phyloP scores from a whole-genome alignment of 2,888 invertebrate genomes.

The Poecilobothrus nobilitatus region DNA sequence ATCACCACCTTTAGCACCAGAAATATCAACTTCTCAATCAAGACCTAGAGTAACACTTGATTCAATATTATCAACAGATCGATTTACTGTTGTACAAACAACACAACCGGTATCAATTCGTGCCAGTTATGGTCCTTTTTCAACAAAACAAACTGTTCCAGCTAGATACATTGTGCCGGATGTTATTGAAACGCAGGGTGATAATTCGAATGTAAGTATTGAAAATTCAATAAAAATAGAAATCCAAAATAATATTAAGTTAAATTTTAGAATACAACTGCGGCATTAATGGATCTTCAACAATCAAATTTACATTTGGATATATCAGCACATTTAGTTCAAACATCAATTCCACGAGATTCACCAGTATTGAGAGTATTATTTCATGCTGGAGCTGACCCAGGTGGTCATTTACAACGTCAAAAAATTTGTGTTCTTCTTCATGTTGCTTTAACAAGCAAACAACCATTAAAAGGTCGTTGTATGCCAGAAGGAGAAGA shows the following conservation, averaged over 20 bases:
- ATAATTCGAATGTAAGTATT: constrained; percentile 27
- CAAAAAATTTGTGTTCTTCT: constrained; percentile 74
- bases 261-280: constrained; percentile 47
- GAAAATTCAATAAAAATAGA: not conserved
- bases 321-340: constrained; percentile 90
- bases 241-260: constrained; percentile 28
- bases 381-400: constrained; percentile 84
- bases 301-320: constrained; percentile 69
- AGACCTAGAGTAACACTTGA: constrained; percentile 49
- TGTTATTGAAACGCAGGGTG: constrained; percentile 55
- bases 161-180: constrained; percentile 80
- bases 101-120: constrained; percentile 84
- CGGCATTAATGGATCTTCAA: constrained; percentile 53
- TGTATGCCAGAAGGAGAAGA: constrained; percentile 90
- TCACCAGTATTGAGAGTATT: constrained; percentile 85
- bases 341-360: constrained; percentile 74
- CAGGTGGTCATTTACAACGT: constrained; percentile 67
- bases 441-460: constrained; percentile 57
- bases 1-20: constrained; percentile 52
- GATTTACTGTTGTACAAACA: constrained; percentile 85
- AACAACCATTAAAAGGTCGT: constrained; percentile 68
- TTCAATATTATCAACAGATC: constrained; percentile 70
- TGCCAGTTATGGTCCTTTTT: constrained; percentile 90
- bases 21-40: constrained; percentile 32
- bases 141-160: constrained; percentile 89